A percentile compares a stretch with the other conserved stretches of the same genome.
phyloP scores from a whole-genome alignment of 2,888 invertebrate genomes.

The Agrilus mali region DNA sequence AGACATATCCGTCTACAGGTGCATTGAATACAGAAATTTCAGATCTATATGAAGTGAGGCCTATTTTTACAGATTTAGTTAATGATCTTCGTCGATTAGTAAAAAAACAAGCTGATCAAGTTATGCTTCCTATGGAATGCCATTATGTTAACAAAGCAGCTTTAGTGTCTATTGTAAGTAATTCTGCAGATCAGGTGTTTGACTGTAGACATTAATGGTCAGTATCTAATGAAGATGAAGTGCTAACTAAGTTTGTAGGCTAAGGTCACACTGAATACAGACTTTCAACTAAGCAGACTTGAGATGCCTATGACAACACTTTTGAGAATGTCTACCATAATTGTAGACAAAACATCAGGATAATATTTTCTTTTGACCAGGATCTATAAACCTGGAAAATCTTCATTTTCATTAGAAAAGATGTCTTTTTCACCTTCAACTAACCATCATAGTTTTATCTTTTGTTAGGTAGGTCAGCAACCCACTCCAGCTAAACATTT shows the following conservation, averaged over 20 bases:
- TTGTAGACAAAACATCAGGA: too few species aligned
- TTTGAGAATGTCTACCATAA: too few species aligned
- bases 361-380: too few species aligned
- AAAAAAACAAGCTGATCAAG: slow-evolving; percentile 71
- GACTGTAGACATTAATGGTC: too few species aligned
- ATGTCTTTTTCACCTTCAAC: neutral
- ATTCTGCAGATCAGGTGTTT: neutral
- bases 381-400: too few species aligned
- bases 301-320: too few species aligned
- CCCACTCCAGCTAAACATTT: slow-evolving; percentile 84
- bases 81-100: slow-evolving; percentile 71
- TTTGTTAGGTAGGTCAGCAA: slow-evolving; percentile 58
- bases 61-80: slow-evolving; percentile 82
- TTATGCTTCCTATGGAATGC: slow-evolving; percentile 88
- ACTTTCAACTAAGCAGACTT: too few species aligned
- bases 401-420: too few species aligned
- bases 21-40: slow-evolving; percentile 81
- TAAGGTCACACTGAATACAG: too few species aligned
- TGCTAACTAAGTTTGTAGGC: too few species aligned
- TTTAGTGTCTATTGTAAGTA: slow-evolving; percentile 67
- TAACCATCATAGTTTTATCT: neutral
- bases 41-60: slow-evolving; percentile 78
- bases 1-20: slow-evolving; percentile 81
- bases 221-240: too few species aligned
- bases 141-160: slow-evolving; percentile 92